Base-by-base conservation (phyloP, 1,140 invertebrate genomes). In the Drosophila auraria region DNA sequence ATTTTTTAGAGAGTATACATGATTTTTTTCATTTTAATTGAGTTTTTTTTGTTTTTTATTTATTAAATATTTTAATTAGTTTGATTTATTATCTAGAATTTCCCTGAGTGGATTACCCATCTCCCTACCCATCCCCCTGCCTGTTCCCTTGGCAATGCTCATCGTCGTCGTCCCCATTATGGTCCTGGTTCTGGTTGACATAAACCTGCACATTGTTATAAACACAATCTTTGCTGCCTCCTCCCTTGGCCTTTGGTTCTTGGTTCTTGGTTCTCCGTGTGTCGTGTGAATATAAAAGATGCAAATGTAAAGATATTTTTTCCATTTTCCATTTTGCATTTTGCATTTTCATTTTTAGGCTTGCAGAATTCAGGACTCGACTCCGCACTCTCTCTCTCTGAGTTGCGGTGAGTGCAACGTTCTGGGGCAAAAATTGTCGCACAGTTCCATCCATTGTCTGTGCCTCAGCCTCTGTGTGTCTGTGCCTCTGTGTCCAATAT, bases 261-360 rank as follows among this genome's bases (percentile, higher is more conserved):
- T 64, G 70, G 70, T 57, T 54, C 76, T 76, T 76, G 64, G 50
- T 76, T 76, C 47, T 49, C 27, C 27, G 62, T 71, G 72, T 76
- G 71, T 76, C 65, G 75, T 87, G 79, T 75, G 76, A 79, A 83
- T 87, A 82, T 80, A 77, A 83, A 80, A 87, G 83, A 87, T 87
- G 83, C 83, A 87, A 87, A 87, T 87, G 76, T 66, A 87, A 80
- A 87, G 83, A 87, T 87, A 87, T 87, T 87, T 83, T 82, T 78
- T 71, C 59, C 69, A 73, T 81, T 78, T 77, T 73, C 69, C 75
- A 70, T 86, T 56, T 40, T 38, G 7, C 20, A 57, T 38, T 81
- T 78, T 78, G 65, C 75, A 71, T 86, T 86, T 87, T 63, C 72
- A 83, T 87, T 87, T 77, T 54, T 74, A 51, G 58, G 56, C 62